Evolutionary conservation across 2,113 vertebrate genomes (phyloP).

Genomic region (Macrotus californicus): DNA sequence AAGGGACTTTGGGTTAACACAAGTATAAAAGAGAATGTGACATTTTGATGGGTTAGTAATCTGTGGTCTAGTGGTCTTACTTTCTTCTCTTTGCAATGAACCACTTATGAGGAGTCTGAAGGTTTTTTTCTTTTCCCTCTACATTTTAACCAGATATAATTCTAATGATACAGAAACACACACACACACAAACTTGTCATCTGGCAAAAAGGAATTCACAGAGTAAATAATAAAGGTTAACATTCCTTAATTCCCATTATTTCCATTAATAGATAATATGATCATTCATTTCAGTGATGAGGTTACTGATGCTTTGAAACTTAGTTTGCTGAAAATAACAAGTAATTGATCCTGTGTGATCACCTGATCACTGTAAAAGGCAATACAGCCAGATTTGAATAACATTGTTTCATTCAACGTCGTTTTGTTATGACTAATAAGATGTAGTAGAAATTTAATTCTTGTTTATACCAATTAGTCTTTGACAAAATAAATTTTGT

Average conservation of each 20-base stretch:
- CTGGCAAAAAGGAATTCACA: not conserved
- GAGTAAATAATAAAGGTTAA: not conserved
- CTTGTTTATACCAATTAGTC: too few species aligned
- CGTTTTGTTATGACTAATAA: too few species aligned
- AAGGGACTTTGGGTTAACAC: not conserved
- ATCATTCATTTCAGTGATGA: not conserved
- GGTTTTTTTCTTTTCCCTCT: not conserved
- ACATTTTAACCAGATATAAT: not conserved
- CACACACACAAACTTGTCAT: not conserved
- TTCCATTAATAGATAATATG: not conserved
- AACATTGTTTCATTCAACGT: not conserved
- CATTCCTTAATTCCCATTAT: not conserved
- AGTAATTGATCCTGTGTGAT: not conserved
- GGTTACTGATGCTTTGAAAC: not conserved
- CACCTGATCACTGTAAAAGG: not conserved
- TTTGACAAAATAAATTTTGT: too few species aligned
- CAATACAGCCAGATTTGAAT: not conserved
- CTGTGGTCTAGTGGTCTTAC: not conserved
- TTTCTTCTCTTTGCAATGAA: not conserved
- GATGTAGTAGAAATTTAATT: too few species aligned
- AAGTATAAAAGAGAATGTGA: not conserved
- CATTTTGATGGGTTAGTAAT: not conserved
- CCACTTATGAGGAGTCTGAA: not conserved
- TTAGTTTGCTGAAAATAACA: not conserved
- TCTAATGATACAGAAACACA: not conserved